Percentiles rank a stretch among this genome's conserved stretches.
phyloP scores from a whole-genome alignment of 2,113 vertebrate species.

The Eolophus roseicapilla region DNA sequence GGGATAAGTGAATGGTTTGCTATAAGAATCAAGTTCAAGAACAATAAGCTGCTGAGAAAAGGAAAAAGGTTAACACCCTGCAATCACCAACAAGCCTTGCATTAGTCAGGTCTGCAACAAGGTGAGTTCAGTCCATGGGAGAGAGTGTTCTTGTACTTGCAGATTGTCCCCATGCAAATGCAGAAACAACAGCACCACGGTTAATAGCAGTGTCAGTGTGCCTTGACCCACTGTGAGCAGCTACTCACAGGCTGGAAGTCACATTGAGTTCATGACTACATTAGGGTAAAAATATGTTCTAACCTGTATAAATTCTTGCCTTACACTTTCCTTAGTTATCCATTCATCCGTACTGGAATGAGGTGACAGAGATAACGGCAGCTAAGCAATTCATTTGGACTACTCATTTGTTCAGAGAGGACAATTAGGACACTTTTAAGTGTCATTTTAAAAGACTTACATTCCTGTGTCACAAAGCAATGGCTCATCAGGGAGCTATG shows the following conservation, averaged over 20 bases:
- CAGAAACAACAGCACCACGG: not conserved
- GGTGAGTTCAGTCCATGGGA: not conserved
- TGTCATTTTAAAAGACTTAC: not conserved
- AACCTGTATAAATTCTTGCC: not conserved
- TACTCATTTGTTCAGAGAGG: not conserved
- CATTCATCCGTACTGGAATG: not conserved
- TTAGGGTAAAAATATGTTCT: not conserved
- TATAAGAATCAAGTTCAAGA: not conserved
- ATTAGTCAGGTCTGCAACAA: not conserved
- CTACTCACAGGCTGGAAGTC: not conserved
- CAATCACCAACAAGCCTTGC: not conserved
- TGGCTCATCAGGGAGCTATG: rapidly evolving
- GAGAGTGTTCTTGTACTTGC: not conserved
- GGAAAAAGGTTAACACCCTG: not conserved
- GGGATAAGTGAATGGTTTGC: not conserved
- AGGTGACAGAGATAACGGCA: not conserved
- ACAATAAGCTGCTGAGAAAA: not conserved
- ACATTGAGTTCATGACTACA: not conserved
- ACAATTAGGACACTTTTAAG: not conserved
- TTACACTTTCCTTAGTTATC: not conserved
- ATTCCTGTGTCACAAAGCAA: not conserved
- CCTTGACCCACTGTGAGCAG: rapidly evolving
- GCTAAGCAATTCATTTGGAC: not conserved
- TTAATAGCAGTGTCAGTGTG: not conserved
- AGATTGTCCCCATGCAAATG: not conserved